A percentile compares a stretch with the other conserved stretches of the same genome.
Evolutionary conservation across 2,113 vertebrate genomes (phyloP).

Genomic region (Haemorhous mexicanus): DNA sequence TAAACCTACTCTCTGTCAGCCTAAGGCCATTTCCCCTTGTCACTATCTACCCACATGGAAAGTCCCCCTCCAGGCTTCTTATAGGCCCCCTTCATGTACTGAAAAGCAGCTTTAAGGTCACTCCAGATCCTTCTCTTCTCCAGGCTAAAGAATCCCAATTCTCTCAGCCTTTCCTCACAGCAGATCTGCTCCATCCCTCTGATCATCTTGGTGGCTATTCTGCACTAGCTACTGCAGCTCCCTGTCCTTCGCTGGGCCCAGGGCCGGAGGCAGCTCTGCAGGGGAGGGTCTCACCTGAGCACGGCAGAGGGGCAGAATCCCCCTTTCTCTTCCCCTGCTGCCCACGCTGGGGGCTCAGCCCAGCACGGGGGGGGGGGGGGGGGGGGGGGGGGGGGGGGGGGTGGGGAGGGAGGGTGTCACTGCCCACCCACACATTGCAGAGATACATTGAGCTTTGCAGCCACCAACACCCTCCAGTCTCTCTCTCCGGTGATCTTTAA

Average conservation of each 20-base stretch:
- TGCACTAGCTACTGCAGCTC: not conserved
- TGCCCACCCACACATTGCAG: not conserved
- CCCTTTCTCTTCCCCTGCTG: not conserved
- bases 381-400: no score
- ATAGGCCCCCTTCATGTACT: fast-evolving
- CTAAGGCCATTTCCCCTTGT: not conserved
- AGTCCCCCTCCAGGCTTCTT: not conserved
- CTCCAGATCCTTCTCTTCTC: not conserved
- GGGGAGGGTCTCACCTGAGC: not conserved
- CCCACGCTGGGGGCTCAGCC: not conserved
- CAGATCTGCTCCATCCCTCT: not conserved
- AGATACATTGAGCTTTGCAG: not conserved
- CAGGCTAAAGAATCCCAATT: not conserved
- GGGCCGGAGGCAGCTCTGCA: not conserved
- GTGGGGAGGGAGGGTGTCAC: no score
- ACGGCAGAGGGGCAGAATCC: not conserved
- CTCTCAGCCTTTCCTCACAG: not conserved
- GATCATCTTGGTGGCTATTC: fast-evolving
- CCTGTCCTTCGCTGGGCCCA: not conserved
- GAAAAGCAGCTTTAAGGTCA: not conserved
- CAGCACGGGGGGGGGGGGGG: not conserved
- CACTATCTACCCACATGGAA: not conserved
- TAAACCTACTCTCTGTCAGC: not conserved
- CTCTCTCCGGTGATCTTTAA: not conserved
- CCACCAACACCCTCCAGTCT: not conserved